Evolutionary conservation across 2,888 invertebrate species (phyloP).

Genomic region (Dolichomitus sp.): DNA sequence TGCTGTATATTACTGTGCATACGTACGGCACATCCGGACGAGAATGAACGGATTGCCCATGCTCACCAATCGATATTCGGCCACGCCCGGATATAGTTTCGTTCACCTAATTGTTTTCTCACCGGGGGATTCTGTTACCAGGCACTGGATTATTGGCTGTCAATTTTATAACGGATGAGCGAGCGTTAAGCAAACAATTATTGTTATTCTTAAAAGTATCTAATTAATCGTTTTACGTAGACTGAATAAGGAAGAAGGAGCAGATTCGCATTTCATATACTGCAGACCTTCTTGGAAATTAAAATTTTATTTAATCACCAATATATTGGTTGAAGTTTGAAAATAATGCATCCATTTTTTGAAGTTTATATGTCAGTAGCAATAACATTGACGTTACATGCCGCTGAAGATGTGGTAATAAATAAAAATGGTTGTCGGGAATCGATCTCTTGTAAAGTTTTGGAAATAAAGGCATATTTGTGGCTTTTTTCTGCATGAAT

Average conservation of each 20-base stretch:
- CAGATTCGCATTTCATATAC: too few species aligned
- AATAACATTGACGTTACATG: too few species aligned
- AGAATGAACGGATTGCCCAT: conserved; percentile 15
- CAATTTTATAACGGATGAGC: background rate
- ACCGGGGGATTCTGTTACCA: background rate
- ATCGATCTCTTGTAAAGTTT: too few species aligned
- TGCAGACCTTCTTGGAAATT: too few species aligned
- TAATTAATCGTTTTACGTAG: background rate
- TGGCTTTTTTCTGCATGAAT: too few species aligned
- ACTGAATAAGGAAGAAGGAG: background rate
- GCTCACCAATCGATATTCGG: conserved; percentile 33
- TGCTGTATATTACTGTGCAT: conserved; percentile 1
- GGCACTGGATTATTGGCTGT: background rate
- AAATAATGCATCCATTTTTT: too few species aligned
- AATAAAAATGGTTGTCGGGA: too few species aligned
- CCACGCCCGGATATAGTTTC: conserved; percentile 14
- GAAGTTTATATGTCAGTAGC: too few species aligned
- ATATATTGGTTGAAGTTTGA: too few species aligned
- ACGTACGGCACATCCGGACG: conserved; percentile 4
- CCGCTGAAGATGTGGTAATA: too few species aligned
- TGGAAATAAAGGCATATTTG: too few species aligned
- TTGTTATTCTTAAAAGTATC: background rate
- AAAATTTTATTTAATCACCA: too few species aligned
- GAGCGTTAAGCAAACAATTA: background rate
- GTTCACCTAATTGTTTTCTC: conserved; percentile 25